phyloP scores from a whole-genome alignment of 2,797 vertebrate species.

The Rousettus madagascariensis region DNA sequence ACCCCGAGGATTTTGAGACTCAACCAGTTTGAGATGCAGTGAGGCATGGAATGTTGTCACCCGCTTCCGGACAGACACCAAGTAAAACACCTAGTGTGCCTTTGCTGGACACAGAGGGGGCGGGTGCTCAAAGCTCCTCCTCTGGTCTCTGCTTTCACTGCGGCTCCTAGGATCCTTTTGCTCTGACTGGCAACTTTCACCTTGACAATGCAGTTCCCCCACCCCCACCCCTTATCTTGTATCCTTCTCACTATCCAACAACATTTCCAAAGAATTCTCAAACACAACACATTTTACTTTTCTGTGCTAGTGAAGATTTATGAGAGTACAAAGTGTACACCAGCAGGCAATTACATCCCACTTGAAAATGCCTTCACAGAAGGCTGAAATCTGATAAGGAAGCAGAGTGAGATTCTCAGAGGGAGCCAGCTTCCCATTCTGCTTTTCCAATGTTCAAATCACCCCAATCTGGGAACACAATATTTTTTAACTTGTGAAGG shows the following conservation, averaged over 20 bases:
- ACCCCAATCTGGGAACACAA: neutral
- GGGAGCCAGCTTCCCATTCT: neutral
- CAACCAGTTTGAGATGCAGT: neutral
- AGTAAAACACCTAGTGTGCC: rapidly evolving
- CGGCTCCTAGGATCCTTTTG: neutral
- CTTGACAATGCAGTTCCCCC: neutral
- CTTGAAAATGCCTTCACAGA: slow-evolving; percentile 60
- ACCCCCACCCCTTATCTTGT: neutral
- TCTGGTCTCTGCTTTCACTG: neutral
- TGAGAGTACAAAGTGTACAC: slow-evolving; percentile 8
- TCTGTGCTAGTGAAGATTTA: slow-evolving; percentile 72
- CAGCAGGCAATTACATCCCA: slow-evolving; percentile 57
- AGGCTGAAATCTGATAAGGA: slow-evolving; percentile 67
- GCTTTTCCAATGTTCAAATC: slow-evolving; percentile 14
- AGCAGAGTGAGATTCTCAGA: neutral
- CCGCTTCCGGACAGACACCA: neutral
- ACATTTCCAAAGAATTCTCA: slow-evolving; percentile 53
- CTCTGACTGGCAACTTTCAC: neutral
- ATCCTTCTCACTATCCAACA: neutral
- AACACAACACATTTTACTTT: slow-evolving; percentile 62
- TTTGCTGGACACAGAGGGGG: neutral
- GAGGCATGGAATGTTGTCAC: neutral
- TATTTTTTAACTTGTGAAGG: slow-evolving; percentile 29
- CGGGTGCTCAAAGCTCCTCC: neutral
- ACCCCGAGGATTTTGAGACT: neutral